Evolutionary conservation across 2,888 invertebrate species (phyloP).

Genomic region (Hetaerina titia): DNA sequence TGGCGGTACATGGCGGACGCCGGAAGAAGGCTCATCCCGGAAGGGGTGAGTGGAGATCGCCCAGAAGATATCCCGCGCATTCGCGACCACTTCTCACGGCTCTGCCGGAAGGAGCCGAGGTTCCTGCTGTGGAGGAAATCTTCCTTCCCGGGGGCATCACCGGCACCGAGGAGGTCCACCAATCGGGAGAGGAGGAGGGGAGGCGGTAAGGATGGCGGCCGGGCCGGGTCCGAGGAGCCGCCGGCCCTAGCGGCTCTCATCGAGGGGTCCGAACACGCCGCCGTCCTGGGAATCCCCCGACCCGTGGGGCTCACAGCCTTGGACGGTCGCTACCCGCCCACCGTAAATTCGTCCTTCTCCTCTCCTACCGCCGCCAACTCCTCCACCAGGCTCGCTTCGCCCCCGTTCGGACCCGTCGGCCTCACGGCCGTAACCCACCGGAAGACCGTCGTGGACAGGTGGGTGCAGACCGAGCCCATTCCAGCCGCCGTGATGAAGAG

Average conservation of each 20-base stretch:
- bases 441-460: conserved; percentile 79
- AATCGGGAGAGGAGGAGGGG: conserved; percentile 80
- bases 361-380: conserved; percentile 43
- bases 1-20: conserved; percentile 97
- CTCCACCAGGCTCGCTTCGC: conserved; percentile 64
- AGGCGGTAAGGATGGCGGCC: conserved; percentile 81
- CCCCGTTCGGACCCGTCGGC: conserved; percentile 30
- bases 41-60: conserved; percentile 84
- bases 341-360: not conserved
- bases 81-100: conserved; percentile 90
- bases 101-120: conserved; percentile 79
- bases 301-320: conserved; percentile 2
- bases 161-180: conserved; percentile 72
- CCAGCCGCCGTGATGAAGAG: conserved; percentile 75
- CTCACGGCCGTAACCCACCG: conserved; percentile 79
- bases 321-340: not conserved
- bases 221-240: conserved; percentile 81
- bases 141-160: conserved; percentile 67
- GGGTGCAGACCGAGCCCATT: conserved; percentile 83
- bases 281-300: conserved; percentile 29
- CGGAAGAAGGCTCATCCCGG: conserved; percentile 91
- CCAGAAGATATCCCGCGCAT: conserved; percentile 88
- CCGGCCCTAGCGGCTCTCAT: conserved; percentile 81
- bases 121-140: conserved; percentile 71
- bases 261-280: conserved; percentile 44